Conservation (phyloP, 2,797 vertebrate genomes). For the Fistularia commersonii region DNA sequence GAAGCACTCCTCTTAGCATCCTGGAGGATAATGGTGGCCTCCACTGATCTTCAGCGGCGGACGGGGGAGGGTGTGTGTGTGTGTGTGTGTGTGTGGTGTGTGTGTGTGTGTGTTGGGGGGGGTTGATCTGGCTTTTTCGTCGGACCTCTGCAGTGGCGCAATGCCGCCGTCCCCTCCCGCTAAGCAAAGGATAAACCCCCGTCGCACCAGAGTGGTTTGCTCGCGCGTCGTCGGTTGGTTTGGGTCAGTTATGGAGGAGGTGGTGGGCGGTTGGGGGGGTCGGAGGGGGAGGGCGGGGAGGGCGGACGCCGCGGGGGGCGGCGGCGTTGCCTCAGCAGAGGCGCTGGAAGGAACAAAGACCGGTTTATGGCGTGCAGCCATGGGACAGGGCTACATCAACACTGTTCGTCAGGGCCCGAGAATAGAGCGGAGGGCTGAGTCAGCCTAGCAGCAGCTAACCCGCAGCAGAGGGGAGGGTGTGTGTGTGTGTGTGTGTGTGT, state of each 20-base stretch:
- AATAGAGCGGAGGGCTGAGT: constrained; percentile 75
- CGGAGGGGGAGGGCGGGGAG: too few species aligned
- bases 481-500: constrained; percentile 53
- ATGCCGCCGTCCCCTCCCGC: constrained; percentile 50
- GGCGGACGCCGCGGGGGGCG: constrained; percentile 17
- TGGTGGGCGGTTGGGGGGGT: too few species aligned
- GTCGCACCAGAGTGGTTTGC: constrained; percentile 63
- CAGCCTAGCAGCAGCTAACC: constrained; percentile 67
- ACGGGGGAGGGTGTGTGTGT: too few species aligned
- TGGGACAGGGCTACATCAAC: constrained; percentile 71
- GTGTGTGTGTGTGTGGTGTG: too few species aligned
- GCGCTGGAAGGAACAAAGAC: constrained; percentile 64
- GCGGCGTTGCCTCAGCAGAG: constrained; percentile 49
- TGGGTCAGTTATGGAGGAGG: too few species aligned
- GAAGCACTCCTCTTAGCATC: too few species aligned
- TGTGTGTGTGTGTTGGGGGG: too few species aligned
- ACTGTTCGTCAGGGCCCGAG: constrained; percentile 66
- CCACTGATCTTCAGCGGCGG: too few species aligned
- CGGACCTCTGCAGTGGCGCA: constrained; percentile 33
- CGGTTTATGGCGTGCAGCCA: constrained; percentile 61
- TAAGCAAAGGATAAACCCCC: constrained; percentile 62
- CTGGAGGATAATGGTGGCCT: too few species aligned
- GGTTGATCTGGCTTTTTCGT: constrained; percentile 6
- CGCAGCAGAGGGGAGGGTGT: constrained; percentile 52
- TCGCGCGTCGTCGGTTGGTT: constrained; percentile 56